These are phyloP conservation scores for zebrafish (Danio rerio) DNA, from an alignment of 2,113 vertebrate genomes.

Conservation along the genomic window GRCz12tu NC_133178.1:60149001-60149500, in stretches of 20 bases:
- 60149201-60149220: slow-evolving; percentile 73
- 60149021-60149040: neutral
- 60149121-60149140: slow-evolving; percentile 70
- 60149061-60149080: slow-evolving; percentile 69
- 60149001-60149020: slow-evolving; percentile 1
- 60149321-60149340: slow-evolving; percentile 48
- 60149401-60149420: no score
- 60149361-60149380: no score
- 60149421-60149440: no score
- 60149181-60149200: slow-evolving; percentile 76
- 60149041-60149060: slow-evolving; percentile 31
- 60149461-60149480: no score
- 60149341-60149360: no score
- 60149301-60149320: slow-evolving; percentile 66
- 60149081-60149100: slow-evolving; percentile 68
- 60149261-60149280: slow-evolving; percentile 65
- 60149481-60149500: no score
- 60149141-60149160: slow-evolving; percentile 66
- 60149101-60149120: slow-evolving; percentile 60
- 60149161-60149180: slow-evolving; percentile 77
- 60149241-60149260: slow-evolving; percentile 76
- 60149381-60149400: no score
- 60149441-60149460: no score
- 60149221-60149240: slow-evolving; percentile 74
- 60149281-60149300: slow-evolving; percentile 74